phyloP scores from a whole-genome alignment of 2,888 invertebrate species.

The Acleris emargana region DNA sequence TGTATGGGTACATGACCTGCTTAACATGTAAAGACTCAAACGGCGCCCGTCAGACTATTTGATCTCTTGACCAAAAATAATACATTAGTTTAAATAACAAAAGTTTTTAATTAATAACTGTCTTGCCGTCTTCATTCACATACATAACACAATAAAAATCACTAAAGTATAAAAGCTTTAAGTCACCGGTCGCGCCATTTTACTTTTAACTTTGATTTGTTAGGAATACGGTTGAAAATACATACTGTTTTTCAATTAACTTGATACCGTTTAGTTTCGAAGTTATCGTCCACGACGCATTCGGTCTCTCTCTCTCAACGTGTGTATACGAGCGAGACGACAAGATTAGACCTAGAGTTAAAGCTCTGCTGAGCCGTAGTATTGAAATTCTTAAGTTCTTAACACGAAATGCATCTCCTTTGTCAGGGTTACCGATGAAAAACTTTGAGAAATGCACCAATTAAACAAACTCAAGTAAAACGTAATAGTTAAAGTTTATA shows the following conservation, averaged over 20 bases:
- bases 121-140: conserved; percentile 5
- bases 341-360: conserved; percentile 1
- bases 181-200: background rate
- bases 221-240: background rate
- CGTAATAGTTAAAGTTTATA: too few species aligned
- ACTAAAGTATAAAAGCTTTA: background rate
- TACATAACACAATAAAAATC: background rate
- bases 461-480: too few species aligned
- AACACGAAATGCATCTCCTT: conserved; percentile 9
- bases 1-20: background rate
- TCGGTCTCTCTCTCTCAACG: background rate
- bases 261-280: background rate
- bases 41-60: background rate
- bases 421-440: background rate
- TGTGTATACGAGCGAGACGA: background rate
- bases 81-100: conserved; percentile 1
- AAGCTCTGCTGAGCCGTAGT: conserved; percentile 6
- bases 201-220: background rate
- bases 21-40: background rate
- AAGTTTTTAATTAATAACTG: conserved; percentile 17
- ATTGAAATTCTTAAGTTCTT: conserved; percentile 14
- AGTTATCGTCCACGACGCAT: background rate
- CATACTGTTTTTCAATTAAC: background rate
- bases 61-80: conserved; percentile 4
- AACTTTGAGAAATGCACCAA: too few species aligned